phyloP scores from a whole-genome alignment of 2,888 invertebrate genomes.

The Bombylius discolor region DNA sequence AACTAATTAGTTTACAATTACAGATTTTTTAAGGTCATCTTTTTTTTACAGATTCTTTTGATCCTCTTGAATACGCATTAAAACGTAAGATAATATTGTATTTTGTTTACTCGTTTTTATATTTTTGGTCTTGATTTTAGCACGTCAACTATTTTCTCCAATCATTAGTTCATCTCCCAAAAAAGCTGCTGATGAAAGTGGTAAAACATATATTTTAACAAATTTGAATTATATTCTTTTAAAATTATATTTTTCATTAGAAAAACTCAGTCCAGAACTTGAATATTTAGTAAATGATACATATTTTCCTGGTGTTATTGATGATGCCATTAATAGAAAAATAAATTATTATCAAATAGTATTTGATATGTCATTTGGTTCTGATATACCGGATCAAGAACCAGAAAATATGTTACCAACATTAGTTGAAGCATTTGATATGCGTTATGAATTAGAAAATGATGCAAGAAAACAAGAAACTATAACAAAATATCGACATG shows the following conservation, averaged over 20 bases:
- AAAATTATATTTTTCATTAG: not conserved
- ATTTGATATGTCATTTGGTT: slow-evolving; percentile 5
- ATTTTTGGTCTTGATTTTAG: too few relatives aligned
- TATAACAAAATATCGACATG: too few relatives aligned
- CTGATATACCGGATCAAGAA: not conserved
- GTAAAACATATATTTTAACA: too few relatives aligned
- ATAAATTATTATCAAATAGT: slow-evolving; percentile 9
- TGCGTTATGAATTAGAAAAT: slow-evolving; percentile 2
- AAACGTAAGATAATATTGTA: too few relatives aligned
- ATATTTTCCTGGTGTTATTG: slow-evolving; percentile 12
- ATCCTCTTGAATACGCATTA: too few relatives aligned
- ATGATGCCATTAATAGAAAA: slow-evolving; percentile 10
- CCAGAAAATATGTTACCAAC: slow-evolving; percentile 4
- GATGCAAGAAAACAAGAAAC: slow-evolving; percentile 2
- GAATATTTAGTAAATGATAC: slow-evolving; percentile 4
- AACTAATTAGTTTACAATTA: too few relatives aligned
- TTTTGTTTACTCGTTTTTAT: too few relatives aligned
- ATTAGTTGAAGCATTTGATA: slow-evolving; percentile 11
- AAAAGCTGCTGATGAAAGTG: too few relatives aligned
- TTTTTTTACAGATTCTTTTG: too few relatives aligned
- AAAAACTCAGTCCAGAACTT: not conserved
- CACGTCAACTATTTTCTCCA: too few relatives aligned
- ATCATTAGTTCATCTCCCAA: too few relatives aligned
- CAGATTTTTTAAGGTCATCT: too few relatives aligned
- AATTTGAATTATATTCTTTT: not conserved